A percentile compares a stretch with the other conserved stretches of the same genome.
These are phyloP conservation scores for Diachasma alloeum DNA, from an alignment of 1,140 invertebrate species.

Conservation along the genomic window DNA sequence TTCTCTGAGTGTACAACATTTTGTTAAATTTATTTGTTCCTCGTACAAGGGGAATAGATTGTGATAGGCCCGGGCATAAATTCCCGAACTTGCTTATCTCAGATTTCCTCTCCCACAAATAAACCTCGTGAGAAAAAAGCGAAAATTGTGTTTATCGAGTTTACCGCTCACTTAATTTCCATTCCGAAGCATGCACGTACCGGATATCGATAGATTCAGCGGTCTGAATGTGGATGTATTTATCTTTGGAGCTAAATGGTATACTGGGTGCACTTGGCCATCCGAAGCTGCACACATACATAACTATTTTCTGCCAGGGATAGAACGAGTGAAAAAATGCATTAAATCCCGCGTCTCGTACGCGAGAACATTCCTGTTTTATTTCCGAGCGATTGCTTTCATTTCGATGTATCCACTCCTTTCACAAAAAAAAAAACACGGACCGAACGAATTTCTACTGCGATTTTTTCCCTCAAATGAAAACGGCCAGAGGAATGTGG, in stretches of 20 bases:
- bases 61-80: not conserved
- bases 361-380: not conserved
- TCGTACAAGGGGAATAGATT: not conserved
- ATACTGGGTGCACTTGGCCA: not conserved
- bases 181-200: not conserved
- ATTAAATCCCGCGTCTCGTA: not conserved
- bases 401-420: not conserved
- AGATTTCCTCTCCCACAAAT: not conserved
- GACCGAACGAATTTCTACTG: too few relatives aligned
- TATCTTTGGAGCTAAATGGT: not conserved
- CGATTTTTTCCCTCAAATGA: too few relatives aligned
- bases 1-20: not conserved
- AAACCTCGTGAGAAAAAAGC: not conserved
- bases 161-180: constrained; percentile 1
- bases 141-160: not conserved
- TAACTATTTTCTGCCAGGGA: not conserved
- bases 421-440: not conserved
- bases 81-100: not conserved
- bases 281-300: not conserved
- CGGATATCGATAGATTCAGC: not conserved
- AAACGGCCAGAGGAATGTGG: too few relatives aligned
- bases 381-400: not conserved
- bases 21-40: not conserved
- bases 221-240: not conserved
- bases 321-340: not conserved